Evolutionary conservation across 2,113 vertebrate species (phyloP), one percentile per base, ranked within the genome.

Genomic region (Chaetops frenatus): DNA sequence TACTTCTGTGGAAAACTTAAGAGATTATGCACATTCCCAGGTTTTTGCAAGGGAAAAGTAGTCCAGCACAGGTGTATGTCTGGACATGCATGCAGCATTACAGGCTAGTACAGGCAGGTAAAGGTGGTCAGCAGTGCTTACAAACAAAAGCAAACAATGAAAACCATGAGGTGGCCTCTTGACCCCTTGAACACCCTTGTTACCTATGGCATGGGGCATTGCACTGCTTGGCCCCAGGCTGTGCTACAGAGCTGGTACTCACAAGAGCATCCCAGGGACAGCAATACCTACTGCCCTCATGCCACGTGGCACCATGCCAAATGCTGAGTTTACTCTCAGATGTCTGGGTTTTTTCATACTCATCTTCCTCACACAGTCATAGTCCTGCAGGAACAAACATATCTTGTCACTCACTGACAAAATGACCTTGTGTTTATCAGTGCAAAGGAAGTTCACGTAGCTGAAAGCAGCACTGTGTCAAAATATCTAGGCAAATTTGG

Each of bases 161-260:
- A 90, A 66, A 36, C 13, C 7, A 25, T 7, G 9, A 42, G 18
- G 15, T 33, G 24, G 3, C 16, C 24, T 62, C 21, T 28, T 57
- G n/a, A 13, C 3, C 15, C 3, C 11, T 8, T 7, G 10, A 78
- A 11, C 8, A 10, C 1, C 0, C 2, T 24, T 12, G 12, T 50
- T 64, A 35, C 15, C 24, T 22, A 17, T 0, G 1, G 11, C 31
- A 44, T 2, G 0, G n/a, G 35, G 29, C 9, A 58, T 17, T 3
- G 2, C 23, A 13, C 13, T 36, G 17, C n/a, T 88, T 91, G 0
- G 0, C 12, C 31, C 6, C 1, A 23, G 60, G 7, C 54, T 0
- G 0, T 38, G 11, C 18, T 42, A 18, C 22, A 29, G n/a, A 87
- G 15, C 23, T 74, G 17, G n/a, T 57, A 81, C 18, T 3, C 28